These are phyloP conservation scores for Myripristis jacobus DNA, from an alignment of 2,797 vertebrate species.

Conservation along the genomic window DNA sequence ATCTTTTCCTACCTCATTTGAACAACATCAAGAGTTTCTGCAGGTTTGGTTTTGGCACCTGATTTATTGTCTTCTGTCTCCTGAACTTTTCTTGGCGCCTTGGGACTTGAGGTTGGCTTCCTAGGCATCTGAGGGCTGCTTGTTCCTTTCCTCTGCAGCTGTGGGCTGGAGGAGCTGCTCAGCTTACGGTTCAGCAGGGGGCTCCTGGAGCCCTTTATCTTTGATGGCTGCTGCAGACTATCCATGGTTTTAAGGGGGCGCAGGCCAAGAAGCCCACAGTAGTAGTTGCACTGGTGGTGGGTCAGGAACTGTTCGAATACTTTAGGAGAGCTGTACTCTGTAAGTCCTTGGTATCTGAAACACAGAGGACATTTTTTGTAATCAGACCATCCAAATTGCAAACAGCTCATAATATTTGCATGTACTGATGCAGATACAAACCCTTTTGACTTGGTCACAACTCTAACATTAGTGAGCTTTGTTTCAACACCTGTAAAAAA, in stretches of 20 bases:
- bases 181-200: conserved; percentile 88
- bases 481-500: conserved; percentile 88
- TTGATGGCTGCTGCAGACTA: conserved; percentile 81
- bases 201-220: conserved; percentile 91
- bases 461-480: conserved; percentile 92
- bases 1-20: conserved; percentile 80
- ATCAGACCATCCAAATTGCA: conserved; percentile 9
- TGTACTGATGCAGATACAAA: conserved; percentile 79
- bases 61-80: conserved; percentile 79
- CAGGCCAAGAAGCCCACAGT: conserved; percentile 91
- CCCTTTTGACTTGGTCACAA: conserved; percentile 95
- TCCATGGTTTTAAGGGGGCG: conserved; percentile 86
- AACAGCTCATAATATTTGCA: background rate
- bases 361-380: conserved; percentile 27
- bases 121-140: conserved; percentile 87
- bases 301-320: conserved; percentile 90
- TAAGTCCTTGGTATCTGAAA: conserved; percentile 95
- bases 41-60: conserved; percentile 71
- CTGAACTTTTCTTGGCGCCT: conserved; percentile 80
- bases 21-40: conserved; percentile 75
- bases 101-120: conserved; percentile 84
- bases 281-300: conserved; percentile 91
- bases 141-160: conserved; percentile 88
- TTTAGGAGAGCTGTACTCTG: conserved; percentile 87
- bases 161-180: conserved; percentile 89